These are phyloP conservation scores for Hypselothyrea guttata DNA, from an alignment of 2,888 invertebrate genomes.

Conservation along the genomic window DNA sequence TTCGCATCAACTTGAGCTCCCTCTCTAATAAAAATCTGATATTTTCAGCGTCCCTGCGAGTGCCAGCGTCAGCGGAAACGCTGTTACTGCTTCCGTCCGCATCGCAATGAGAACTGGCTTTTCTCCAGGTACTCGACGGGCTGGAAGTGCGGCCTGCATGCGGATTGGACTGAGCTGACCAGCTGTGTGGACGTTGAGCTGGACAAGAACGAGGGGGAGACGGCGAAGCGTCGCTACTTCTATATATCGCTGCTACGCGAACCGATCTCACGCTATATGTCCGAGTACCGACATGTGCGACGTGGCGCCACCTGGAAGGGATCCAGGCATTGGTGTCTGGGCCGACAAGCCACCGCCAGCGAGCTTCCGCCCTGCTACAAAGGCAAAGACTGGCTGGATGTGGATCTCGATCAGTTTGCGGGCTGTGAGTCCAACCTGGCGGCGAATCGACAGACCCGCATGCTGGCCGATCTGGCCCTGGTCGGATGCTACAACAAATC, in stretches of 20 bases:
- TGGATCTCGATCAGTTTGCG: constrained; percentile 94
- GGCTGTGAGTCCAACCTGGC: constrained; percentile 96
- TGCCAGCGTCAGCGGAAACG: constrained; percentile 94
- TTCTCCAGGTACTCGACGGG: constrained; percentile 98
- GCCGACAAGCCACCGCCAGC: constrained; percentile 88
- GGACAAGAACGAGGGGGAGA: constrained; percentile 93
- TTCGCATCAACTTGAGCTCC: no score
- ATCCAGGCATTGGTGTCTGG: constrained; percentile 88
- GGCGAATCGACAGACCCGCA: constrained; percentile 97
- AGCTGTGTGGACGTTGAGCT: constrained; percentile 95
- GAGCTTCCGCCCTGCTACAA: constrained; percentile 93
- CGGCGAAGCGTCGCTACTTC: constrained; percentile 93
- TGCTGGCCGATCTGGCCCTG: constrained; percentile 97
- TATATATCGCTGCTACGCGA: constrained; percentile 97
- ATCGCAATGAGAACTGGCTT: constrained; percentile 97
- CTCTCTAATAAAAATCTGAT: no score
- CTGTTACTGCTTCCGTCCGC: constrained; percentile 95
- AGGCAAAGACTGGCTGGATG: constrained; percentile 92
- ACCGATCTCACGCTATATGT: constrained; percentile 95
- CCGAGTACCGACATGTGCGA: constrained; percentile 98
- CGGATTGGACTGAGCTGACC: constrained; percentile 98
- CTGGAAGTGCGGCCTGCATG: constrained; percentile 99
- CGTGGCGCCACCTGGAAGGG: constrained; percentile 98
- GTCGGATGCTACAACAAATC: constrained; percentile 97
- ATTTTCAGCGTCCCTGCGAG: constrained; percentile 91